Evolutionary conservation across 1,140 invertebrate genomes (phyloP), one percentile per base, ranked within the genome.

Genomic region (Rhyzopertha dominica): DNA sequence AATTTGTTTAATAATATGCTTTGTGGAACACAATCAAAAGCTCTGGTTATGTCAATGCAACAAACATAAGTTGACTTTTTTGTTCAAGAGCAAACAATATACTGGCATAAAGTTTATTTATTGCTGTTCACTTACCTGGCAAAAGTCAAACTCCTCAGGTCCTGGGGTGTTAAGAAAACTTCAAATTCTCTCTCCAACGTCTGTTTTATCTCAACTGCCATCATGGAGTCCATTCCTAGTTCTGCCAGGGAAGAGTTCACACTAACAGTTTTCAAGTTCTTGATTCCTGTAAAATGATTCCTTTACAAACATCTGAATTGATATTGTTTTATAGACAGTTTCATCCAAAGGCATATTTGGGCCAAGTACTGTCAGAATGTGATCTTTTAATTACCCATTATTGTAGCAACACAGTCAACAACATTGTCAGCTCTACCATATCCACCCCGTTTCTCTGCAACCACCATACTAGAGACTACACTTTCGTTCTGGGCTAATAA

Each of bases 161-260:
- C 81, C 46, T 75, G 68, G 42, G 76, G 71, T 2, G 76, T 71
- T 10, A 85, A 56, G 25, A 73, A 69, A 4, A 81, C 57, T 48
- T 82, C 77, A 59, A 73, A 81, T 43, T 81, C 78, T 46, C 78
- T 59, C 58, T 85, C 82, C 10, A 85, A 58, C 4, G 74, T 75
- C 56, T 85, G 82, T 60, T 82, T 83, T 22, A 85, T 76, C 70
- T 93, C 90, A 1, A 90, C 86, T 3, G 83, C 85, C 84, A 91
- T 91, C 61, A 94, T 77, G 12, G 87, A 90, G 68, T 94, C 90
- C 74, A 94, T 83, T 35, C 90, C 90, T 30, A 90, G 73, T 65
- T 95, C 91, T 13, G 85, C 84, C 1, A 95, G 69, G 0, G 82
- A 82, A 43, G 76, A 72, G 50, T 82, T 74, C 18, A 74, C 62